phyloP scores from a whole-genome alignment of 2,113 vertebrate species.

The Chelonoidis abingdonii region DNA sequence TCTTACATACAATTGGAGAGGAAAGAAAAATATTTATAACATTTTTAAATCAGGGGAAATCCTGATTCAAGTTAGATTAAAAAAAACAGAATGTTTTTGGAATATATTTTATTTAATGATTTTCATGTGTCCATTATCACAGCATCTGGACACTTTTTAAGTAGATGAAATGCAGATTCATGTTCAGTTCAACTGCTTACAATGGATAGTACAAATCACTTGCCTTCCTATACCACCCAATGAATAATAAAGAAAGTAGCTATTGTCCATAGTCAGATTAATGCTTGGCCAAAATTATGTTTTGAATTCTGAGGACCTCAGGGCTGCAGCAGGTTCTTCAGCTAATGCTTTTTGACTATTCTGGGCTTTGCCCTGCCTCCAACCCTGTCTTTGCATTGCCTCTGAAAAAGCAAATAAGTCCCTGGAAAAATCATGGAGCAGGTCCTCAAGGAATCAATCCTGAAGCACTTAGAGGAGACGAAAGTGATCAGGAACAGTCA shows the following conservation, averaged over 20 bases:
- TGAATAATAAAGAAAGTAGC: not conserved
- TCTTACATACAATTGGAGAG: slow-evolving; percentile 54
- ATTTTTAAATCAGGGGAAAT: slow-evolving; percentile 8
- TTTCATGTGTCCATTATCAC: not conserved
- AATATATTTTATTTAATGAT: slow-evolving; percentile 42
- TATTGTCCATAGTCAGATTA: not conserved
- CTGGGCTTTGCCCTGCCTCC: not conserved
- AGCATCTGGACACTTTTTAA: not conserved
- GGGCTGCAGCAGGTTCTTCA: not conserved
- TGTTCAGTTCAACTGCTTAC: not conserved
- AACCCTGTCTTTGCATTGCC: not conserved
- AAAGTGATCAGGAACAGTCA: too few species aligned
- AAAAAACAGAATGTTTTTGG: slow-evolving; percentile 19
- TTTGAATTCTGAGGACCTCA: not conserved
- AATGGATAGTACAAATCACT: not conserved
- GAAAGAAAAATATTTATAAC: slow-evolving; percentile 38
- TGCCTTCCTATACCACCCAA: not conserved
- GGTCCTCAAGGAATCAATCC: too few species aligned
- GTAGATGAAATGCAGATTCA: not conserved
- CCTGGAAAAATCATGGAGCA: too few species aligned
- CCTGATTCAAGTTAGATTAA: slow-evolving; percentile 39
- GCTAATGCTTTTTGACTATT: not conserved
- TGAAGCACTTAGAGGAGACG: too few species aligned
- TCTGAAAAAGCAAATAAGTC: not conserved
- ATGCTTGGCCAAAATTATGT: fast-evolving